A percentile compares a stretch with the other conserved stretches of the same genome.
These are phyloP conservation scores for Cryptoprocta ferox DNA, from an alignment of 2,797 vertebrate genomes.

Conservation along the genomic window DNA sequence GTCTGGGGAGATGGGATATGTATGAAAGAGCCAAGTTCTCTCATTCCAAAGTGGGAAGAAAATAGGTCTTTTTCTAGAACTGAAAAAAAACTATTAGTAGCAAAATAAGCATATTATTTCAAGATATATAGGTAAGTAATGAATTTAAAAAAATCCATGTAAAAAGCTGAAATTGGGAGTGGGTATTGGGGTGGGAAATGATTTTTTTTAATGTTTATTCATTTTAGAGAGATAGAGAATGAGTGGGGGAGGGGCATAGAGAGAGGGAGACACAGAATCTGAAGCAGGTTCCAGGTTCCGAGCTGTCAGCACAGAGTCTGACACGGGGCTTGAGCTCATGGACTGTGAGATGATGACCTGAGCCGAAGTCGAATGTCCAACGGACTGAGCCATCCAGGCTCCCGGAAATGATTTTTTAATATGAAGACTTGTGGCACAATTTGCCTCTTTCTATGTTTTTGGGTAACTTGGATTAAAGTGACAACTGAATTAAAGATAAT, in stretches of 20 bases:
- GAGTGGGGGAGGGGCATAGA: too few relatives aligned
- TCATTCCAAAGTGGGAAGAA: not conserved
- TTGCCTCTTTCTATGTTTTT: slow-evolving; percentile 12
- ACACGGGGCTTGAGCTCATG: too few relatives aligned
- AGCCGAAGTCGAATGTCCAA: too few relatives aligned
- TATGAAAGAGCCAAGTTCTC: not conserved
- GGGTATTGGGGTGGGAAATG: not conserved
- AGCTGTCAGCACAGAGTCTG: too few relatives aligned
- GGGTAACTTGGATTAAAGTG: not conserved
- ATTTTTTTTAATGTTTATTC: not conserved
- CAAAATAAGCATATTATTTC: not conserved
- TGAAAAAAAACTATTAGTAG: not conserved
- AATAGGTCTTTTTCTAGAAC: slow-evolving; percentile 26
- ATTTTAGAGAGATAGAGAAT: too few relatives aligned
- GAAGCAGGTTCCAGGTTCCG: too few relatives aligned
- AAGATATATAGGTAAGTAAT: not conserved
- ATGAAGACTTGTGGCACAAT: not conserved
- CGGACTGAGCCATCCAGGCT: too few relatives aligned
- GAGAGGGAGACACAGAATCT: too few relatives aligned
- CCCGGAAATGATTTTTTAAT: not conserved
- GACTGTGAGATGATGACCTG: too few relatives aligned
- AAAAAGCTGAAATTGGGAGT: not conserved
- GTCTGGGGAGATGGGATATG: not conserved
- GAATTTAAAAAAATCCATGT: not conserved
- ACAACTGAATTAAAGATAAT: not conserved